Conservation (phyloP, 2,113 vertebrate species). For the Ceuthmochares aereus region DNA sequence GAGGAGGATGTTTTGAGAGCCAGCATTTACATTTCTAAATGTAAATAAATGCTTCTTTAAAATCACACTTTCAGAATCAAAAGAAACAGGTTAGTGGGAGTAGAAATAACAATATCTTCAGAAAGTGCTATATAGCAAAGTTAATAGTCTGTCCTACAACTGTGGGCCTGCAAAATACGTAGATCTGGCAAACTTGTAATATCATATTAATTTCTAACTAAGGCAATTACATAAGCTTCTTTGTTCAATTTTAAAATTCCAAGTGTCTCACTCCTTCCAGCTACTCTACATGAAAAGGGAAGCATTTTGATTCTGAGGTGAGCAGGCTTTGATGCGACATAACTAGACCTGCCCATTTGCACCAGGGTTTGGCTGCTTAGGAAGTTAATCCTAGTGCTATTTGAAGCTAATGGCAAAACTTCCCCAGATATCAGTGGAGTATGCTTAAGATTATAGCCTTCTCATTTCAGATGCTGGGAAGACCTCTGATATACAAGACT, state of each 20-base stretch:
- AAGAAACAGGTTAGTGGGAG: background rate
- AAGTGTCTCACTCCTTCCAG: background rate
- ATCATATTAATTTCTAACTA: background rate
- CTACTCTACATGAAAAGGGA: background rate
- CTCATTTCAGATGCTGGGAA: background rate
- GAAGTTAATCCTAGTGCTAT: background rate
- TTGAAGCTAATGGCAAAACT: background rate
- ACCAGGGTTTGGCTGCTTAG: background rate
- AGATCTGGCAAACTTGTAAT: background rate
- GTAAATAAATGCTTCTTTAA: background rate
- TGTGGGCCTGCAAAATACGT: background rate
- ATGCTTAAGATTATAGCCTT: background rate
- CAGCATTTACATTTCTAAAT: background rate
- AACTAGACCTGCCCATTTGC: background rate
- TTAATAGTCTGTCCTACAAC: background rate
- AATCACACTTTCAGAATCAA: background rate
- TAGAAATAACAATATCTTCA: background rate
- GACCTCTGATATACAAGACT: background rate
- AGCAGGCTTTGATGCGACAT: background rate
- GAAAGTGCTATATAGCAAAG: background rate
- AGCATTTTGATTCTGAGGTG: background rate
- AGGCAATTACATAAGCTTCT: background rate
- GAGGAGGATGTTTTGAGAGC: background rate
- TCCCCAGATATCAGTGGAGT: background rate
- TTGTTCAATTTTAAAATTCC: background rate